Evolutionary conservation across 2,113 vertebrate genomes (phyloP).

Genomic region (Pygoscelis adeliae): DNA sequence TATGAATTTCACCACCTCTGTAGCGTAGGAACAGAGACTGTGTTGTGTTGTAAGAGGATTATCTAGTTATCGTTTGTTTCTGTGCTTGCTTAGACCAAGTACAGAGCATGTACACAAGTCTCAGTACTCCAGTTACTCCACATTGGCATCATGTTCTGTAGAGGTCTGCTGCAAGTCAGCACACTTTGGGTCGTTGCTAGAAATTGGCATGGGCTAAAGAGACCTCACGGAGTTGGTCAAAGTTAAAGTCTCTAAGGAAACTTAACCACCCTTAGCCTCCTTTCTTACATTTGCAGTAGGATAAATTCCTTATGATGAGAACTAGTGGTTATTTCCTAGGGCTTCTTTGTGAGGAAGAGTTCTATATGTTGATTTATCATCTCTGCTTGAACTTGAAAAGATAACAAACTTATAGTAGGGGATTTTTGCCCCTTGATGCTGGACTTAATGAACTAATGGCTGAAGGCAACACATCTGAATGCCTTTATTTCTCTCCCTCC

Average conservation of each 20-base stretch:
- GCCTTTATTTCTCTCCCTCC: neutral
- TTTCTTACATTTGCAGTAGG: neutral
- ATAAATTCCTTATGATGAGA: neutral
- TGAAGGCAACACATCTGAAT: neutral
- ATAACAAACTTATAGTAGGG: neutral
- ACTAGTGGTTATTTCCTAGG: neutral
- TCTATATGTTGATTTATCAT: neutral
- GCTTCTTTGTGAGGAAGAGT: neutral
- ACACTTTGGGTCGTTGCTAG: neutral
- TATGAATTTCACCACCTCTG: neutral
- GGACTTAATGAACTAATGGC: neutral
- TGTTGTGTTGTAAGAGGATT: neutral
- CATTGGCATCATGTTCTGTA: fast-evolving
- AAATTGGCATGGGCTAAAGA: neutral
- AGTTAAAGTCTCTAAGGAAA: neutral
- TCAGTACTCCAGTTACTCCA: neutral
- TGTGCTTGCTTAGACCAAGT: neutral
- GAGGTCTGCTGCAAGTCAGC: neutral
- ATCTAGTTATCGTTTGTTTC: neutral
- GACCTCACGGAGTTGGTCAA: neutral
- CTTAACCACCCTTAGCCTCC: neutral
- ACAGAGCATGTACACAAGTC: too few species aligned
- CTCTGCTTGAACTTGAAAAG: neutral
- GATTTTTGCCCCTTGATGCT: neutral
- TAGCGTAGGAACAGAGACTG: neutral